Conservation (phyloP, 2,113 vertebrate species). For the Rhipidura dahli region DNA sequence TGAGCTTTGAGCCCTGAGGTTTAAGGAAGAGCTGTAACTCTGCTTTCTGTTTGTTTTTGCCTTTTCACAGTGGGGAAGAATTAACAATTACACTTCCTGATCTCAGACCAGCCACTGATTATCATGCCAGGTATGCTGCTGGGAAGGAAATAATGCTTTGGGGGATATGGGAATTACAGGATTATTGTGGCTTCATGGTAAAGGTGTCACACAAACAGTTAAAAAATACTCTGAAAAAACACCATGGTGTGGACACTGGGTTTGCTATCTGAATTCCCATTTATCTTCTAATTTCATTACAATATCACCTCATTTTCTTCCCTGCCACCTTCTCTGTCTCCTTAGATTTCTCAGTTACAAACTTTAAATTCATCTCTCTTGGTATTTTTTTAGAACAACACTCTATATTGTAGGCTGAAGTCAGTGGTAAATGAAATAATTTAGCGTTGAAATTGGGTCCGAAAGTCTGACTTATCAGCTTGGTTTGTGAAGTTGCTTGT, state of each 20-base stretch:
- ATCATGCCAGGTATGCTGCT: conserved; percentile 75
- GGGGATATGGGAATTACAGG: not conserved
- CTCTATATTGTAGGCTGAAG: not conserved
- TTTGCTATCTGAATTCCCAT: not conserved
- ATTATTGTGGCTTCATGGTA: not conserved
- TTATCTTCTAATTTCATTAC: not conserved
- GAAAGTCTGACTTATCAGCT: not conserved
- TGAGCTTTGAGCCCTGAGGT: not conserved
- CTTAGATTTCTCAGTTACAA: not conserved
- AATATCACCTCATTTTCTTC: not conserved
- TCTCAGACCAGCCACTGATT: conserved; percentile 77
- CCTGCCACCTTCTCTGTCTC: not conserved
- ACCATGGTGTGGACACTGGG: not conserved
- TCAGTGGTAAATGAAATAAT: not conserved
- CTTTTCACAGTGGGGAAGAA: conserved; percentile 70
- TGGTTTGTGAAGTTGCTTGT: not conserved
- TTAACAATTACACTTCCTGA: conserved; percentile 73
- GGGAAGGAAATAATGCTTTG: not conserved
- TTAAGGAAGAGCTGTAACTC: not conserved
- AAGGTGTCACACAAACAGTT: not conserved
- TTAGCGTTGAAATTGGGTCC: not conserved
- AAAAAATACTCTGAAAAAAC: not conserved
- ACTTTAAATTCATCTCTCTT: not conserved
- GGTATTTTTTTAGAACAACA: not conserved
- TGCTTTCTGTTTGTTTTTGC: not conserved